These are phyloP conservation scores for Aplysina aerophoba DNA, from an alignment of 37 sponge, comb jelly and placozoan genomes.

Conservation along the genomic window DNA sequence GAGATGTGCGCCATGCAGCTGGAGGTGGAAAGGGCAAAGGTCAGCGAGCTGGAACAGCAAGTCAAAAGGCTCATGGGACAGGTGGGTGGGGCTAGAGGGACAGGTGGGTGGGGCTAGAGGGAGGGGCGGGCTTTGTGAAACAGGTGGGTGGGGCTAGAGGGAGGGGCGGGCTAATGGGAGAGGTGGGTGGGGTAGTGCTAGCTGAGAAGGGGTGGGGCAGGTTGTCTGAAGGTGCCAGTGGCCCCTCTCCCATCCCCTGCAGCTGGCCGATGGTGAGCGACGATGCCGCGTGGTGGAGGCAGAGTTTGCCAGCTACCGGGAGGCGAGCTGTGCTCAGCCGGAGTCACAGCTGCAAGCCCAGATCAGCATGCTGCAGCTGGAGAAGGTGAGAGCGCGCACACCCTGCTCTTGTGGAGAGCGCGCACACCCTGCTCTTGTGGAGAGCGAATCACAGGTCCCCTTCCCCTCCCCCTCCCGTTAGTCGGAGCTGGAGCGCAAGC, in stretches of 20 bases:
- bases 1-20: conserved; percentile 19
- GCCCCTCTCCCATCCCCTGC: too few species aligned
- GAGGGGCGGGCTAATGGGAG: too few species aligned
- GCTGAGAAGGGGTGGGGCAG: too few species aligned
- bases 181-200: too few species aligned
- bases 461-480: background rate
- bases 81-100: conserved; percentile 13
- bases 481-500: conserved; percentile 88
- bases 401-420: too few species aligned
- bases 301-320: conserved; percentile 71
- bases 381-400: conserved; percentile 68
- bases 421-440: too few species aligned
- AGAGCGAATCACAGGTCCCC: too few species aligned
- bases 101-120: background rate
- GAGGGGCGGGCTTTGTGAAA: too few species aligned
- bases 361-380: conserved; percentile 76
- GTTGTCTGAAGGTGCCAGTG: too few species aligned
- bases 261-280: conserved; percentile 61
- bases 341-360: conserved; percentile 81
- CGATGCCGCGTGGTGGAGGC: conserved; percentile 36
- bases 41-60: conserved; percentile 55
- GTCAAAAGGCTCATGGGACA: conserved; percentile 54
- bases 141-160: background rate
- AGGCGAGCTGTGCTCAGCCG: conserved; percentile 46
- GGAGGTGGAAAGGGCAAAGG: conserved; percentile 51